These are phyloP conservation scores for Butorides virescens DNA, from an alignment of 2,113 vertebrate genomes.

Conservation along the genomic window DNA sequence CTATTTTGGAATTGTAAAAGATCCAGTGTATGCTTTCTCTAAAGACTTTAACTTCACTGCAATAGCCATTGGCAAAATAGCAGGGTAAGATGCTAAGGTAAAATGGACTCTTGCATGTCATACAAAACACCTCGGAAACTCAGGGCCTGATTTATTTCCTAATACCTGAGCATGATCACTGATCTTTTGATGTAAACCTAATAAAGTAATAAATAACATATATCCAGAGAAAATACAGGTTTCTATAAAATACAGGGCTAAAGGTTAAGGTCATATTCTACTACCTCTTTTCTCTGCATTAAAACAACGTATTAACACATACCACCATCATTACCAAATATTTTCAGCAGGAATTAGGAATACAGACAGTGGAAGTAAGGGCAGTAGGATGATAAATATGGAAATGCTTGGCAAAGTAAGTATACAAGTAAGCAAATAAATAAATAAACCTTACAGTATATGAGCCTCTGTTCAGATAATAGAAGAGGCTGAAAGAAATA, in stretches of 20 bases:
- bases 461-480: slow-evolving; percentile 9
- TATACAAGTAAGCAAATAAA: not conserved
- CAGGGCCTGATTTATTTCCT: slow-evolving; percentile 24
- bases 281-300: not conserved
- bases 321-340: not conserved
- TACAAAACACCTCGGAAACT: not conserved
- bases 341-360: not conserved
- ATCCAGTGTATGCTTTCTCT: not conserved
- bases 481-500: slow-evolving; percentile 14
- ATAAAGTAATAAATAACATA: slow-evolving; percentile 18
- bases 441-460: not conserved
- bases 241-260: not conserved
- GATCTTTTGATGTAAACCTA: slow-evolving; percentile 20
- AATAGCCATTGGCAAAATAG: not conserved
- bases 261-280: not conserved
- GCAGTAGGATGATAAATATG: not conserved
- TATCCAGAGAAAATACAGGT: not conserved
- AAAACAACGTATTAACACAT: not conserved
- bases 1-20: not conserved
- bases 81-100: not conserved
- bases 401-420: not conserved
- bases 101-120: not conserved
- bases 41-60: not conserved
- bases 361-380: not conserved
- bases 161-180: not conserved